phyloP scores from a whole-genome alignment of 2,113 vertebrate species.

The Nicator chloris region DNA sequence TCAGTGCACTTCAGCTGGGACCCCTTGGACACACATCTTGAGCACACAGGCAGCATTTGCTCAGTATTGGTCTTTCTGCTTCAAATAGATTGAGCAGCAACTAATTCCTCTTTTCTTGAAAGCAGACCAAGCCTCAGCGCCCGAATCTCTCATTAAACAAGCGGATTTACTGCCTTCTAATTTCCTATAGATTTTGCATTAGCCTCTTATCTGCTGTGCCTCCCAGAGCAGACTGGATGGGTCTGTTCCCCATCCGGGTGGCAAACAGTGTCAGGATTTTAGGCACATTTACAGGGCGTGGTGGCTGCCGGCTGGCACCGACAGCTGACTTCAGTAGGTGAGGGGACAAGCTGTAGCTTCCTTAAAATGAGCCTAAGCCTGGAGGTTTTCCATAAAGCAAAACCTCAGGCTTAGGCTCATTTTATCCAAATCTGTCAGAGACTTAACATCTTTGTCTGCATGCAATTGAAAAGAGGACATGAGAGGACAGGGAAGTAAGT shows the following conservation, averaged over 20 bases:
- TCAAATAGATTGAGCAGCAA: accelerated
- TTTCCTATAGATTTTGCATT: constrained; percentile 5
- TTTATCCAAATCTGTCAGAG: not conserved
- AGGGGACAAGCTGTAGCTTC: not conserved
- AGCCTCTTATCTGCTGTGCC: not conserved
- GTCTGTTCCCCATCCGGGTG: not conserved
- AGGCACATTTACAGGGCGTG: not conserved
- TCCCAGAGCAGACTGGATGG: not conserved
- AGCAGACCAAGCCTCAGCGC: not conserved
- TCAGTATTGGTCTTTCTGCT: not conserved
- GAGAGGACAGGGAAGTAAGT: not conserved
- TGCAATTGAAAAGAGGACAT: not conserved
- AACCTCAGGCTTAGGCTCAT: not conserved
- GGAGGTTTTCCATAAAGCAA: not conserved
- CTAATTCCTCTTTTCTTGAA: not conserved
- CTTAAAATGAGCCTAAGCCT: too few relatives aligned
- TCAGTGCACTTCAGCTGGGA: not conserved
- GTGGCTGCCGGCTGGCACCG: not conserved
- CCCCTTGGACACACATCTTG: not conserved
- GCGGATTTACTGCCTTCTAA: not conserved
- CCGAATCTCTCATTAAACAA: not conserved
- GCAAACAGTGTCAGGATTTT: not conserved
- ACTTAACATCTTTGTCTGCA: not conserved
- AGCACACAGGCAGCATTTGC: not conserved
- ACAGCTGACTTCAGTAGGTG: not conserved